Conservation (phyloP, 1,140 invertebrate species). For the Drosophila orosa region DNA sequence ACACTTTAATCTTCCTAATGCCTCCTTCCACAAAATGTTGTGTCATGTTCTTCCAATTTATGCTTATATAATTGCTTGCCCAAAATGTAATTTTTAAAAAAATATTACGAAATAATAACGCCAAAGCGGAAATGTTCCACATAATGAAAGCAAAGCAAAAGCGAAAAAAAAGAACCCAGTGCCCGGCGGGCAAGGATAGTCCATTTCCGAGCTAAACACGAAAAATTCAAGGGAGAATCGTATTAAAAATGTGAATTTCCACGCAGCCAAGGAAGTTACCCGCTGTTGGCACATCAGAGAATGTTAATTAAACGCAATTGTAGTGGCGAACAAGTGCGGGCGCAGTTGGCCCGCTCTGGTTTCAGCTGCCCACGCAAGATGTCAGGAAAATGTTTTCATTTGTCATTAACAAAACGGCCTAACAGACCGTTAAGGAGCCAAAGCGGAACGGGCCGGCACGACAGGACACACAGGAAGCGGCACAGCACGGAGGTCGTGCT, state of each 20-base stretch:
- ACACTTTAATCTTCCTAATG: background rate
- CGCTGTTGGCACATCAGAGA: conserved; percentile 57
- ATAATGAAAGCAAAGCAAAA: conserved; percentile 54
- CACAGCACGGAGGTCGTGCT: conserved; percentile 40
- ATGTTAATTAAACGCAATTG: conserved; percentile 77
- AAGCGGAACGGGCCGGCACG: conserved; percentile 15
- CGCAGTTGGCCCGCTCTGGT: conserved; percentile 27
- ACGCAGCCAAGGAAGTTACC: conserved; percentile 6
- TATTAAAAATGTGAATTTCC: conserved; percentile 53
- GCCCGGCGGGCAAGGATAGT: conserved; percentile 28
- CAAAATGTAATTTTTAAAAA: conserved; percentile 46
- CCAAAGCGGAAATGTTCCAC: conserved; percentile 4
- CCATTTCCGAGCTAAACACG: conserved; percentile 5
- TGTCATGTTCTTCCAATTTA: conserved; percentile 36
- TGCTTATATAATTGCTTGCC: conserved; percentile 47
- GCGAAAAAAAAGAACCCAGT: conserved; percentile 21
- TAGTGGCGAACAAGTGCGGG: conserved; percentile 42
- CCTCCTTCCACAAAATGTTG: background rate
- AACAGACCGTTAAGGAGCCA: conserved; percentile 54
- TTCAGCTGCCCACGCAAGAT: conserved; percentile 61
- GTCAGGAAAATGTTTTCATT: conserved; percentile 80
- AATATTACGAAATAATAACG: conserved; percentile 50
- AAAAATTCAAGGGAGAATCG: conserved; percentile 14
- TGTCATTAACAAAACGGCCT: conserved; percentile 72
- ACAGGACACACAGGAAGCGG: conserved; percentile 9